Conservation (phyloP, 1,140 invertebrate genomes). For the Octopus sinensis region DNA sequence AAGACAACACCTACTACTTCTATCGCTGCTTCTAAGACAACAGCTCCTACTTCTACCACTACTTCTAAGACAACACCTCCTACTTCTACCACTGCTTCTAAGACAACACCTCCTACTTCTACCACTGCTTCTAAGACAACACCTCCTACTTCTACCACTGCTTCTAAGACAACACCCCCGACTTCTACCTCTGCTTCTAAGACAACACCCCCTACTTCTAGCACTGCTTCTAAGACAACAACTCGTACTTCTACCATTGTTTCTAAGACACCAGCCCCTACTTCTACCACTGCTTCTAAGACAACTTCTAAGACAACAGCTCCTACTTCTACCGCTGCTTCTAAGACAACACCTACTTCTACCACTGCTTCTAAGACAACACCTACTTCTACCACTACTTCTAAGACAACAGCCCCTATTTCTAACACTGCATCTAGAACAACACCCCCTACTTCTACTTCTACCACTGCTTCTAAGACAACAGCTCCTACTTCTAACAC, state of each 20-base stretch:
- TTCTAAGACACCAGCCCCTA: too few species aligned
- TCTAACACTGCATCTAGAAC: neutral
- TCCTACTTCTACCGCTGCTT: too few species aligned
- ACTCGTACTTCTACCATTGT: too few species aligned
- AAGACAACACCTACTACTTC: neutral
- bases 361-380: too few species aligned
- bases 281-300: too few species aligned
- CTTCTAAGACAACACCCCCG: conserved; percentile 19
- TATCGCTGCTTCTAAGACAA: neutral
- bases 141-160: neutral
- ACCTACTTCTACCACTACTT: conserved; percentile 16
- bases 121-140: too few species aligned
- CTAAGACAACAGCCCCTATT: conserved; percentile 17
- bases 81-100: conserved; percentile 24
- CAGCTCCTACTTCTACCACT: conserved; percentile 13
- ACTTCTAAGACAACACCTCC: conserved; percentile 17
- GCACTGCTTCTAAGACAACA: too few species aligned
- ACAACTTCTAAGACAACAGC: too few species aligned
- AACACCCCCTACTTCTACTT: neutral
- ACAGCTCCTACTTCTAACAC: neutral
- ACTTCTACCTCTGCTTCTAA: conserved; percentile 18
- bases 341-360: neutral
- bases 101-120: neutral
- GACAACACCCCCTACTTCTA: conserved; percentile 13
- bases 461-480: neutral